Conservation (phyloP, 64 coral and sea anemone species). For the Pocillopora damicornis region DNA sequence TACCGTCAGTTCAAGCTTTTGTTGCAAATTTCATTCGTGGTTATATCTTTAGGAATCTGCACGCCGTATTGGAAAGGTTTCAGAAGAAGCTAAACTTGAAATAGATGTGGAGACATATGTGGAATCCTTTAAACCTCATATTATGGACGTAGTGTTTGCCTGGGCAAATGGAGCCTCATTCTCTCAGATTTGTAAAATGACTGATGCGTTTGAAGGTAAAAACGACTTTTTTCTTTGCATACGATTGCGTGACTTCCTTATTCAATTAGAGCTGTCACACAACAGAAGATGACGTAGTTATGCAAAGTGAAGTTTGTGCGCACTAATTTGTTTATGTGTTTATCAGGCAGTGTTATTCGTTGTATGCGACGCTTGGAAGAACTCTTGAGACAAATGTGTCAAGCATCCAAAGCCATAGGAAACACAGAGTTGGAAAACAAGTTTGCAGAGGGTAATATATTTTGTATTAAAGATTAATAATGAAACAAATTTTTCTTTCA, state of each 20-base stretch:
- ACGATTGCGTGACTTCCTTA: not conserved
- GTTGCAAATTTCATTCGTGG: not conserved
- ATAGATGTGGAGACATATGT: constrained; percentile 95
- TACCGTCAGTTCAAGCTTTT: too few species aligned
- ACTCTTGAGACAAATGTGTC: constrained; percentile 94
- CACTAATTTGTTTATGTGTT: not conserved
- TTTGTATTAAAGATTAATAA: not conserved
- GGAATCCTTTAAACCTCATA: constrained; percentile 60
- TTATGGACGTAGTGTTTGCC: constrained; percentile 96
- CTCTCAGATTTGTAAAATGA: not conserved
- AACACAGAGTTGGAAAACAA: constrained; percentile 99
- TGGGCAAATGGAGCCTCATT: constrained; percentile 90
- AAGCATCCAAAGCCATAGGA: constrained; percentile 94
- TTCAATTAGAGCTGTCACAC: too few species aligned
- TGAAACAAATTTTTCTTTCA: too few species aligned
- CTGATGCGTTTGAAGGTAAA: constrained; percentile 70
- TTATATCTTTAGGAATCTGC: constrained; percentile 68
- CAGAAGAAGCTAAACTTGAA: constrained; percentile 95
- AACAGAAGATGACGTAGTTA: too few species aligned
- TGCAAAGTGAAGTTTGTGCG: not conserved
- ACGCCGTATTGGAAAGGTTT: constrained; percentile 96
- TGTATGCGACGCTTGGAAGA: constrained; percentile 92
- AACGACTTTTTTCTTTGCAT: not conserved
- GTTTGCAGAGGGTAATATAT: constrained; percentile 86
- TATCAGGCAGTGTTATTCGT: constrained; percentile 80